Conservation (phyloP, 2,888 invertebrate genomes). For the Tiphia femorata region DNA sequence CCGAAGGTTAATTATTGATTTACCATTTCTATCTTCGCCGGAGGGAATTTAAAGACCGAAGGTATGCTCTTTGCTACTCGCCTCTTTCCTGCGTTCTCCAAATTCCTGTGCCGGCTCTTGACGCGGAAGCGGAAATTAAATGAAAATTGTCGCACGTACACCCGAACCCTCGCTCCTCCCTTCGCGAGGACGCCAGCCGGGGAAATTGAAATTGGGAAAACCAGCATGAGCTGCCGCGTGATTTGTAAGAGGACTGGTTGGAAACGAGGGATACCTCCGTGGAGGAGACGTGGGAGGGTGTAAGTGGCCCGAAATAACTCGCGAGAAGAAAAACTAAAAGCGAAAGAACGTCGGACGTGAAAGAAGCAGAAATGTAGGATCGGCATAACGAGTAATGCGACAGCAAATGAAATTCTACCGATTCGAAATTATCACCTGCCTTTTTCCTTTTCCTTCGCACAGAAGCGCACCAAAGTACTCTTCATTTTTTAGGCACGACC, state of each 20-base stretch:
- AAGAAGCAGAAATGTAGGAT: too few relatives aligned
- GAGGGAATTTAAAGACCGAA: neutral
- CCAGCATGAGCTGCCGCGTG: constrained; percentile 2
- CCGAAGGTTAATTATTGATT: too few relatives aligned
- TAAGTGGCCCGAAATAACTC: too few relatives aligned
- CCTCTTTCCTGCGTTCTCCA: neutral
- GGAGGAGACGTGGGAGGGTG: constrained; percentile 1
- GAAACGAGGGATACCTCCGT: neutral
- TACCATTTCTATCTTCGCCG: neutral
- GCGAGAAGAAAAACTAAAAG: too few relatives aligned
- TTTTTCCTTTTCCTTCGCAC: too few relatives aligned
- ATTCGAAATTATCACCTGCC: too few relatives aligned
- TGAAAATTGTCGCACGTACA: constrained; percentile 40
- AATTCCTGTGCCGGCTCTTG: constrained; percentile 4
- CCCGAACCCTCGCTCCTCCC: too few relatives aligned
- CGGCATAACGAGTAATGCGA: too few relatives aligned
- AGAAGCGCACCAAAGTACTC: too few relatives aligned
- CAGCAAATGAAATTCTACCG: too few relatives aligned
- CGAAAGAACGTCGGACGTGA: too few relatives aligned
- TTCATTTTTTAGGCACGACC: too few relatives aligned
- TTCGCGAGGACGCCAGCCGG: constrained; percentile 30
- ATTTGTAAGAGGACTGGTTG: neutral
- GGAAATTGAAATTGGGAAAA: constrained; percentile 52
- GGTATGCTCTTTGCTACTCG: neutral
- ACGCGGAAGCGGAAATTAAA: constrained; percentile 51